Evolutionary conservation across 1,140 invertebrate species (phyloP).

Genomic region (Muscidifurax raptorellus): DNA sequence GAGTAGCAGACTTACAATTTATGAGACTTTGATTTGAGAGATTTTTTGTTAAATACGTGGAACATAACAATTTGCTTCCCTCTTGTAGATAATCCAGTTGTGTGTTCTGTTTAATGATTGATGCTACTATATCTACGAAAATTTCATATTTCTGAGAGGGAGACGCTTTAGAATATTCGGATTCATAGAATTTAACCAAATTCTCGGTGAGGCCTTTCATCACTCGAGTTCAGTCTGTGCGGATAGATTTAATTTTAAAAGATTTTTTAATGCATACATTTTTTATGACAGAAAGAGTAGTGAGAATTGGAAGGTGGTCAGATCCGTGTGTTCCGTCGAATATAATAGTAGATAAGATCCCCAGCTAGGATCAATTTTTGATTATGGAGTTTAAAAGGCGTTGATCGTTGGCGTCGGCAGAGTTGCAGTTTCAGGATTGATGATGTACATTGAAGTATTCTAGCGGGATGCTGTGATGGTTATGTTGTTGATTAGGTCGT

Average conservation of each 20-base stretch:
- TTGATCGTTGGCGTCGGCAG: background rate
- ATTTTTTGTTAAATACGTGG: background rate
- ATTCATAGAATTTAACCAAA: background rate
- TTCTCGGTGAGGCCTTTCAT: background rate
- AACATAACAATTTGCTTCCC: background rate
- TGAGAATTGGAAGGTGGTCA: slow-evolving; percentile 3
- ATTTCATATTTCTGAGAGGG: background rate
- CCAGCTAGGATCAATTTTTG: background rate
- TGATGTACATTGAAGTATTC: slow-evolving; percentile 23
- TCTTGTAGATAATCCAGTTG: background rate
- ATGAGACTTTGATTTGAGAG: background rate
- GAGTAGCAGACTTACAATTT: background rate
- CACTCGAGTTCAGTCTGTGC: background rate
- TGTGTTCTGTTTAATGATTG: background rate
- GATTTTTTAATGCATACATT: background rate
- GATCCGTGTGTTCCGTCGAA: background rate
- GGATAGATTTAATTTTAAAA: background rate
- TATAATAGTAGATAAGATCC: background rate
- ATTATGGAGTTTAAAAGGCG: background rate
- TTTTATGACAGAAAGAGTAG: background rate
- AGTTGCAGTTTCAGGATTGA: background rate
- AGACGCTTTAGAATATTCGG: background rate
- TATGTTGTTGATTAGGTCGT: background rate
- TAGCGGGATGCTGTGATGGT: background rate
- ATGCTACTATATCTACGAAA: background rate